phyloP scores from a whole-genome alignment of 2,113 vertebrate species.

The Danionella cerebrum region DNA sequence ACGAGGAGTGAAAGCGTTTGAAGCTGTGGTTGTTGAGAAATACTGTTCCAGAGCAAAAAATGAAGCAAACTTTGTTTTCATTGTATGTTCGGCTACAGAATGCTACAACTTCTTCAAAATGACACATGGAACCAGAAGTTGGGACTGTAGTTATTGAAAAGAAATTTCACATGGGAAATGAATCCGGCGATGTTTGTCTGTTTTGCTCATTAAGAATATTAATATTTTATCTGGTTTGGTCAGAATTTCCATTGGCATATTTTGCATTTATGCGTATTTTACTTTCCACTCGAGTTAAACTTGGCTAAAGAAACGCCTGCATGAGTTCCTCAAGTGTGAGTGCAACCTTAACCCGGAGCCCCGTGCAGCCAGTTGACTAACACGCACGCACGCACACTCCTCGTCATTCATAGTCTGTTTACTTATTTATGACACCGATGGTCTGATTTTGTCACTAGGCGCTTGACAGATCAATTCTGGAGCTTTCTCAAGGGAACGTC shows the following conservation, averaged over 20 bases:
- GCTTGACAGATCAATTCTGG: slow-evolving; percentile 52
- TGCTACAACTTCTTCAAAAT: too few species aligned
- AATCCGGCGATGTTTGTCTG: too few species aligned
- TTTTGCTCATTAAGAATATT: too few species aligned
- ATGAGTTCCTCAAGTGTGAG: slow-evolving; percentile 41
- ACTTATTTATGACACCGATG: slow-evolving; percentile 50
- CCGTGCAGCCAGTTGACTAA: slow-evolving; percentile 54
- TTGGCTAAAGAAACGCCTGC: slow-evolving; percentile 24
- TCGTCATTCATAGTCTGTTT: slow-evolving; percentile 56
- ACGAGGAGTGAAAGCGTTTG: not conserved
- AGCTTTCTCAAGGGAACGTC: slow-evolving; percentile 10
- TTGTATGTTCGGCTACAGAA: too few species aligned
- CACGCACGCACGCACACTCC: slow-evolving; percentile 46
- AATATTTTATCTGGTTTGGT: too few species aligned
- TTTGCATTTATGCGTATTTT: not conserved
- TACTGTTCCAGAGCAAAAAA: not conserved
- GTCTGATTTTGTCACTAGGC: slow-evolving; percentile 52
- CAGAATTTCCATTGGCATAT: too few species aligned
- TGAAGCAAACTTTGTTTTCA: too few species aligned
- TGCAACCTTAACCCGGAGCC: slow-evolving; percentile 44
- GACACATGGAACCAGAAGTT: too few species aligned
- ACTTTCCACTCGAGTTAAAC: too few species aligned
- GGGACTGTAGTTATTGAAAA: too few species aligned
- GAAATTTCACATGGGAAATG: too few species aligned
- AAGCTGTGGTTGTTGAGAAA: not conserved